Base-by-base conservation (phyloP, 1,140 invertebrate species). In the Drosophila truncata region DNA sequence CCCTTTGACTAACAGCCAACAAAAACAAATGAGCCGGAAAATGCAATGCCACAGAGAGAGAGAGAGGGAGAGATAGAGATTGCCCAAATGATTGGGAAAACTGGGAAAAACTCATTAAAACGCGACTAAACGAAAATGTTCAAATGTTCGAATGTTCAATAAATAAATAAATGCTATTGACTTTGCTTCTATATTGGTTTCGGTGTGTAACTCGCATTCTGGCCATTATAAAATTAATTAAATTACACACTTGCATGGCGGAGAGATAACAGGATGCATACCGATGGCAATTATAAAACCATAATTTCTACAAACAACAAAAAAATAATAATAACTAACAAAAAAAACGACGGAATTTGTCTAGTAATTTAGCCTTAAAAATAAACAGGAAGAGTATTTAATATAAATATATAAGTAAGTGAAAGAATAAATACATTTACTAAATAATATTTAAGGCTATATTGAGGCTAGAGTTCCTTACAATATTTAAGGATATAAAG, bases 91-190 rank as follows among this genome's bases (percentile, higher is more conserved):
- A 25, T 27, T 37, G 27, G 27, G 1, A 23, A 62, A 37, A 54
- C n/a, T 69, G 37, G 10, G 18, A 25, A 44, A 39, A 71, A 71
- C 41, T 58, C 50, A 58, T 71, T 71, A 47, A 70, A 69, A 72
- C 8, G 69, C 16, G 11, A 31, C 47, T 54, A 71, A 69, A 69
- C 49, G 20, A 25, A 47, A 44, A 41, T 41, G 9, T 9, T 41
- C 3, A 41, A 71, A 57, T 20, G 31, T 52, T 31, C 25, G 2
- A 65, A 58, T 39, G 64, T 41, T 55, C 25, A 65, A 35, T 33
- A 44, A 71, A 72, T 71, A 72, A 71, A 71, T 59, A 71, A 59
- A 72, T 71, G 59, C 41, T 72, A 72, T 72, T 72, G 42, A 72
- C 69, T 72, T 23, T 72, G 69, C 27, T 49, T 71, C 57, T 9